Evolutionary conservation across 2,113 vertebrate species (phyloP).

Genomic region (Sylvilagus bachmani): DNA sequence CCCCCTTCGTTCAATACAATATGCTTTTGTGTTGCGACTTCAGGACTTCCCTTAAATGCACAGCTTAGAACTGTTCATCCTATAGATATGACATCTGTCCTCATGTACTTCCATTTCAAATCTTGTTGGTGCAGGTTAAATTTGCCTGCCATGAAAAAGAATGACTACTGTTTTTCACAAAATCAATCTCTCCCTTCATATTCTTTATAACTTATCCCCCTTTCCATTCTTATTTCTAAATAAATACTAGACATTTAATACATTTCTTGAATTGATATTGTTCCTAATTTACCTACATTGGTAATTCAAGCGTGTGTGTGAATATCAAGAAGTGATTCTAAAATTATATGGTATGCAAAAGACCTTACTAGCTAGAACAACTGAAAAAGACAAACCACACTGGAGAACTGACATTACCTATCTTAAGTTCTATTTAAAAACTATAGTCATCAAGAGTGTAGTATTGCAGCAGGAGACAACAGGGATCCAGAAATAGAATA

Average conservation of each 20-base stretch:
- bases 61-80: background rate
- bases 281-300: conserved; percentile 35
- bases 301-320: background rate
- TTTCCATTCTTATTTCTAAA: background rate
- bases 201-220: background rate
- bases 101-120: background rate
- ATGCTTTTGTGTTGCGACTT: conserved; percentile 1
- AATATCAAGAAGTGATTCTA: background rate
- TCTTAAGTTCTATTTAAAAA: conserved; percentile 12
- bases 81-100: background rate
- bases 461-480: background rate
- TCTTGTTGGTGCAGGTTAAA: conserved; percentile 25
- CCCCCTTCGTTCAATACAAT: background rate
- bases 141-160: conserved; percentile 1
- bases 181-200: conserved; percentile 16
- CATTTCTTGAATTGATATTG: background rate
- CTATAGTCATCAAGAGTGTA: background rate
- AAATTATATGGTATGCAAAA: background rate
- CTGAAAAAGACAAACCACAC: background rate
- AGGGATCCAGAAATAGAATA: background rate
- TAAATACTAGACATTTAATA: background rate
- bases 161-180: background rate
- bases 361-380: background rate
- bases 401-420: background rate
- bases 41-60: conserved; percentile 7